phyloP scores from a whole-genome alignment of 37 sponge, comb jelly and placozoan species.

The Beroe forskalii region DNA sequence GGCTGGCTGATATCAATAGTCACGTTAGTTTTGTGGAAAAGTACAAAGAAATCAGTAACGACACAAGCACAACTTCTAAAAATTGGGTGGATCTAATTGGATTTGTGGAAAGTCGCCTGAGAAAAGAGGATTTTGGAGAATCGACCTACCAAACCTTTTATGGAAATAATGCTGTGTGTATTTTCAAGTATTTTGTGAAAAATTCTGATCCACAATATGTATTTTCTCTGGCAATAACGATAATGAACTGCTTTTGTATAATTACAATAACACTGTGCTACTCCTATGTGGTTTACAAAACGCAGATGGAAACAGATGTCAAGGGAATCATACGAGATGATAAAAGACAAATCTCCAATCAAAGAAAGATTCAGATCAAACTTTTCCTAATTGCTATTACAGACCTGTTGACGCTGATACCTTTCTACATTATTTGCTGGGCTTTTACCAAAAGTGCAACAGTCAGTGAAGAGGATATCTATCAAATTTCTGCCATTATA shows the following conservation, averaged over 20 bases:
- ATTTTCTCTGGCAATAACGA: neutral
- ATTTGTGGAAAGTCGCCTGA: neutral
- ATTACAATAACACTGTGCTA: neutral
- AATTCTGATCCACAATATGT: neutral
- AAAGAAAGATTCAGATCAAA: neutral
- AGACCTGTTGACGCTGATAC: neutral
- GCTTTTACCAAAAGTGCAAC: neutral
- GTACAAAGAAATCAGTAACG: neutral
- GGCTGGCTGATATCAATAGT: neutral
- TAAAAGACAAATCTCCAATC: neutral
- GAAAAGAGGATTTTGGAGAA: neutral
- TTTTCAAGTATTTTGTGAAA: conserved; percentile 28
- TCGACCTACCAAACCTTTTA: neutral
- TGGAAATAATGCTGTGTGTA: conserved; percentile 27
- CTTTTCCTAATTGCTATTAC: neutral
- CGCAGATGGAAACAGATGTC: neutral
- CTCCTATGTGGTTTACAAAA: neutral
- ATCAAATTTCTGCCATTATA: neutral
- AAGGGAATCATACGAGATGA: neutral
- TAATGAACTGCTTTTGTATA: neutral
- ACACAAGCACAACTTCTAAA: neutral
- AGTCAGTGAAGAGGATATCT: neutral
- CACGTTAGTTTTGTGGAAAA: neutral
- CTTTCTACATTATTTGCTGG: neutral
- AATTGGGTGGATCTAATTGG: neutral